phyloP scores from a whole-genome alignment of 30 jellyfish, hydroid and myxozoan species.

The Turritopsis rubra region DNA sequence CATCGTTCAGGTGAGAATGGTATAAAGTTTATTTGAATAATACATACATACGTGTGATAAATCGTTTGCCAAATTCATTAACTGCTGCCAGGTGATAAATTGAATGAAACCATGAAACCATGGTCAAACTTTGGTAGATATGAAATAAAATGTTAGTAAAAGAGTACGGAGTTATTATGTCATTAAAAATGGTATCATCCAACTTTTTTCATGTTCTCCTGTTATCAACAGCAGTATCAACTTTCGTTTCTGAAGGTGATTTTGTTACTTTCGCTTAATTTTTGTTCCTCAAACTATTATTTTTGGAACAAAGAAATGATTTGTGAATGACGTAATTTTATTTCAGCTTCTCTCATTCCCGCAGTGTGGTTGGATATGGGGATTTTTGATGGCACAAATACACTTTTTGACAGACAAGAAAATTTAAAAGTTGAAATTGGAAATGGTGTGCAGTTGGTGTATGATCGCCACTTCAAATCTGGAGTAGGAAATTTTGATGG shows the following conservation, averaged over 20 bases:
- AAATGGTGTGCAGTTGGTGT: not conserved
- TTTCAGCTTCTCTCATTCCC: not conserved
- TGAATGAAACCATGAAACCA: not conserved
- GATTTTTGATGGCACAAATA: not conserved
- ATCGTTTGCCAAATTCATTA: not conserved
- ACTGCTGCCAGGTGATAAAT: not conserved
- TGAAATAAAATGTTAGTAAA: not conserved
- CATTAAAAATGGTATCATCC: not conserved
- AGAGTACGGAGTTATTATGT: not conserved
- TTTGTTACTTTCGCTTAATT: no score
- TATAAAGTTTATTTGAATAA: not conserved
- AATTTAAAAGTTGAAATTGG: not conserved
- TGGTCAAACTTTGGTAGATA: not conserved
- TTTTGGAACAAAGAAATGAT: no score
- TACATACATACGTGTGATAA: not conserved
- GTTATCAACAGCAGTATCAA: no score
- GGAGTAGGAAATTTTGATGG: not conserved
- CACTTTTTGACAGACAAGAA: not conserved
- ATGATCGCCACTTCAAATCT: not conserved
- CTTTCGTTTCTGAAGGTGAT: no score
- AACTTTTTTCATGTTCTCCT: not conserved
- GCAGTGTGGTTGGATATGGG: conserved; percentile 1
- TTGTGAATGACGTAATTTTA: not conserved
- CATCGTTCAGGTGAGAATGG: no score
- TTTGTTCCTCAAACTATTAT: no score